phyloP scores from a whole-genome alignment of 2,888 invertebrate genomes.

The Clitarchus hookeri region DNA sequence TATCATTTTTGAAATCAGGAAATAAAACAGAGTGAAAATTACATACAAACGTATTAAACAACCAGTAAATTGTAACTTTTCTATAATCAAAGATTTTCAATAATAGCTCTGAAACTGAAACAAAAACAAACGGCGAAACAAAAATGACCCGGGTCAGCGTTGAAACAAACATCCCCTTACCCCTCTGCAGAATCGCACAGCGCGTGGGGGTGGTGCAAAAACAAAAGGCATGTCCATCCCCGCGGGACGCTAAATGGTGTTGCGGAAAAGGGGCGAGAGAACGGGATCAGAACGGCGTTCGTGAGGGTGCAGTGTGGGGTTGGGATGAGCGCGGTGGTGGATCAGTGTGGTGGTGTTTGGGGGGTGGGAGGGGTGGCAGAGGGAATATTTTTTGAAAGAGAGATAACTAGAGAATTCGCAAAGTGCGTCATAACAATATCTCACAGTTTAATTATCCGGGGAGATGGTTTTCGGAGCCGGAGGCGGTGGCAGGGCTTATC shows the following conservation, averaged over 20 bases:
- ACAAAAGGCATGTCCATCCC: slow-evolving; percentile 36
- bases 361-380: slow-evolving; percentile 25
- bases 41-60: too few species aligned
- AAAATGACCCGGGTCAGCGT: background rate
- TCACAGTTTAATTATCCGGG: slow-evolving; percentile 38
- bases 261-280: slow-evolving; percentile 16
- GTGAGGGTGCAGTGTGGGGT: background rate
- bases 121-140: background rate
- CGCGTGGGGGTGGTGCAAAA: slow-evolving; percentile 24
- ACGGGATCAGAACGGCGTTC: slow-evolving; percentile 22
- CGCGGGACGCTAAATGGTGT: slow-evolving; percentile 24
- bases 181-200: too few species aligned
- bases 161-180: too few species aligned
- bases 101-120: too few species aligned
- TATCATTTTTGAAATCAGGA: too few species aligned
- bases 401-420: slow-evolving; percentile 40
- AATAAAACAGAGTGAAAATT: too few species aligned
- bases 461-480: slow-evolving; percentile 24
- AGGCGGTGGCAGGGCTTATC: slow-evolving; percentile 25
- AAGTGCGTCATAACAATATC: slow-evolving; percentile 39
- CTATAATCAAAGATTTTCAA: too few species aligned
- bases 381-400: slow-evolving; percentile 25
- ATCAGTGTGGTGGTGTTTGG: slow-evolving; percentile 16
- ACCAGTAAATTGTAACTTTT: too few species aligned
- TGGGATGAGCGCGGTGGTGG: slow-evolving; percentile 17